Evolutionary conservation across 2,797 vertebrate genomes (phyloP).

Genomic region (Adelosebastes latens): DNA sequence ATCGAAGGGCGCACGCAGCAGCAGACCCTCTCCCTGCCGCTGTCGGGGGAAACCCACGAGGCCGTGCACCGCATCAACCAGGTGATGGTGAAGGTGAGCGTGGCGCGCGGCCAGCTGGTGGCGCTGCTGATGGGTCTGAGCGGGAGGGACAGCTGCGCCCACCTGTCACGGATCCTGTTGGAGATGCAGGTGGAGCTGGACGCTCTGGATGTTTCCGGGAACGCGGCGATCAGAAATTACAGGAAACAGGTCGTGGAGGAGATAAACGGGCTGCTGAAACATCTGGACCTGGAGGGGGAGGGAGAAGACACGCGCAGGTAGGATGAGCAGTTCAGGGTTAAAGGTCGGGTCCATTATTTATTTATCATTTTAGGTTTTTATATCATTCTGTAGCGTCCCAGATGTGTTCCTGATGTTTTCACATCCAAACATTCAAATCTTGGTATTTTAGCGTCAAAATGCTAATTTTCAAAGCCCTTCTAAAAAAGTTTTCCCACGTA

Average conservation of each 20-base stretch:
- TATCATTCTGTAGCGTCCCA: too few relatives aligned
- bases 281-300: constrained; percentile 94
- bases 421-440: too few relatives aligned
- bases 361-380: too few relatives aligned
- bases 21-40: constrained; percentile 90
- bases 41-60: constrained; percentile 90
- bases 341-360: too few relatives aligned
- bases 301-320: constrained; percentile 88
- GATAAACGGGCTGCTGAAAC: constrained; percentile 93
- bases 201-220: constrained; percentile 93
- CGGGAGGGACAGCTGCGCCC: constrained; percentile 91
- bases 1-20: constrained; percentile 88
- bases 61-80: constrained; percentile 92
- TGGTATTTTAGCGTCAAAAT: too few relatives aligned
- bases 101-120: constrained; percentile 91
- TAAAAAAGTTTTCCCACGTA: too few relatives aligned
- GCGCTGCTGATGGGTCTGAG: constrained; percentile 93
- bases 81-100: constrained; percentile 93
- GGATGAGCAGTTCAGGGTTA: background rate
- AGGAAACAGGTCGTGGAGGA: constrained; percentile 96
- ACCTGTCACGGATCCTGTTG: constrained; percentile 92
- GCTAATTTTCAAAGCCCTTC: too few relatives aligned
- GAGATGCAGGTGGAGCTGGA: constrained; percentile 95
- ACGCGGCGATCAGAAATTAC: constrained; percentile 91
- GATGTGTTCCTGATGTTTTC: too few relatives aligned